Base-by-base conservation (phyloP, 2,888 invertebrate species). In the Deilephila elpenor region DNA sequence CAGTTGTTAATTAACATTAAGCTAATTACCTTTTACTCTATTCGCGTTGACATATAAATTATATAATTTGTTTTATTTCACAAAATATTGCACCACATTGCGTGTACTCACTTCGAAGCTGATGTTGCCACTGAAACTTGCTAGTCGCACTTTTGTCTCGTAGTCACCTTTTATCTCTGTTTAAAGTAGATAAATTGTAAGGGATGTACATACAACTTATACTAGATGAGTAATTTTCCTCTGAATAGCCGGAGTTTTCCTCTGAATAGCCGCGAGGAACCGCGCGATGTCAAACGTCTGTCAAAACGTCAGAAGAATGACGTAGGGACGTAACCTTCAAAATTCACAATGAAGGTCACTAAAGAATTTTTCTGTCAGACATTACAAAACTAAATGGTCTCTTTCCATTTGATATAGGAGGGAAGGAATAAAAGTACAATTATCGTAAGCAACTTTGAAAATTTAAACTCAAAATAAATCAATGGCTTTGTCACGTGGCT, bases 21-120 rank as follows among this genome's bases (percentile, higher is more conserved):
- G 7, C 8, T n/a, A 14, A 51, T 44, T 51, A 67, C 44, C 5
- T 67, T 25, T 51, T 67, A 44, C 7, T 51, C 25, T 29, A 51
- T 51, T 25, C 67, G 25, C 51, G 25, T 17, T 25, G 17, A 5
- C 25, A 44, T 8, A 34, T 34, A 81, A 87, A 88, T 91, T 91
- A 90, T 89, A 86, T 91, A 92, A 91, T 88, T 84, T 37, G 3
- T 29, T 67, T 67, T 67, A 59, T 79, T 78, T 77, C 76, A 78
- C 81, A 77, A 78, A 80, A 82, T 84, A 90, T 92, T 93, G 88
- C 90, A 89, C 89, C 89, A 92, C 86, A 77, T 77, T 59, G 20
- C 56, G 78, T 75, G 70, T 32, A 64, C 79, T 81, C 76, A 80
- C 79, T 56, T 60, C 61, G 44, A 32, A 53, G n/a, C 32, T 6